Conservation (phyloP, 2,797 vertebrate genomes). For the Notolepis coatsorum region DNA sequence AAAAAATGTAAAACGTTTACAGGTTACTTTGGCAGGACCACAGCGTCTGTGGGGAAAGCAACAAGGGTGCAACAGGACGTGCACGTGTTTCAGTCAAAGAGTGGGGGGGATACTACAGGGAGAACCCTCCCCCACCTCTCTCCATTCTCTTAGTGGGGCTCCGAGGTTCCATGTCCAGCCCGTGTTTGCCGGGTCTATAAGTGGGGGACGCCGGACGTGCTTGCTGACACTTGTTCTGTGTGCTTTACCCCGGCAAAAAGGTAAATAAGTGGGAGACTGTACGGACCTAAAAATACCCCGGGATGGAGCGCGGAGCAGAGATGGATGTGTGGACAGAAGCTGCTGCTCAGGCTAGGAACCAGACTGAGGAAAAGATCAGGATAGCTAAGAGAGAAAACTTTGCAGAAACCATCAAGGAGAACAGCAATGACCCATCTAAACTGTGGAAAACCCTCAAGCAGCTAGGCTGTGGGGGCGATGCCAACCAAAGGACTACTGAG, state of each 20-base stretch:
- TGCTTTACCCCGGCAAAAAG: slow-evolving; percentile 39
- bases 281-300: slow-evolving; percentile 9
- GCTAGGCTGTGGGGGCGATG: too few species aligned
- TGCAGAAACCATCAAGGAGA: too few species aligned
- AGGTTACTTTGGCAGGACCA: slow-evolving; percentile 61
- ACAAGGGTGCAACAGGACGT: slow-evolving; percentile 59
- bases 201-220: slow-evolving; percentile 47
- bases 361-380: too few species aligned
- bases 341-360: slow-evolving; percentile 38
- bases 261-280: slow-evolving; percentile 45
- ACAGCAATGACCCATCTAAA: too few species aligned
- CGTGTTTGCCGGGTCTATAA: slow-evolving; percentile 31
- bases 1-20: too few species aligned
- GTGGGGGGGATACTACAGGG: slow-evolving; percentile 66
- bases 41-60: slow-evolving; percentile 71
- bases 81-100: slow-evolving; percentile 63
- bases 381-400: too few species aligned
- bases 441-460: too few species aligned
- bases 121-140: slow-evolving; percentile 11
- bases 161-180: slow-evolving; percentile 57
- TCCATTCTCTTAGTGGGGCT: slow-evolving; percentile 45
- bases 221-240: slow-evolving; percentile 38
- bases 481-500: too few species aligned
- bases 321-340: neutral
- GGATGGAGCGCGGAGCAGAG: slow-evolving; percentile 3